Evolutionary conservation across 2,797 vertebrate genomes (phyloP), one percentile per base, ranked within the genome.

Genomic region (Pangasius krempfi): DNA sequence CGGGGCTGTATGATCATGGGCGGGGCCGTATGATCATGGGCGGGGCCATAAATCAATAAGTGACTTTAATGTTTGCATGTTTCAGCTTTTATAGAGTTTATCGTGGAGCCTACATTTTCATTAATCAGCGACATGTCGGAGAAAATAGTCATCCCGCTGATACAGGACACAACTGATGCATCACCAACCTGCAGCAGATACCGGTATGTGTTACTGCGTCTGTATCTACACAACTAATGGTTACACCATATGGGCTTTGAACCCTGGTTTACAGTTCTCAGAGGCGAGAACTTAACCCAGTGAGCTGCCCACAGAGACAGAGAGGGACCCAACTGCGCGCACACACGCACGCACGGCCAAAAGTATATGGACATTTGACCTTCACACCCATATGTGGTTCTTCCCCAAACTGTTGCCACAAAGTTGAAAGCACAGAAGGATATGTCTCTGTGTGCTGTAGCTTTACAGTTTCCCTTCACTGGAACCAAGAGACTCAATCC

Each of bases 11-110:
- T 22, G 1, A 44, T 44, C 1, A 40, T 16, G 66, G 70, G 33
- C 18, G 18, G 33, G 20, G 3, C 18, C 40, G 18, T 37, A 8
- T 37, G 37, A 44, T 44, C 2, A 40, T 16, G 66, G 70, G 33
- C 18, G 18, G 33, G 20, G 3, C 18, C 40, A 7, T 75, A 56
- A 56, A 79, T 54, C 8, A 30, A 56, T 20, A 20, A 20, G 30
- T 33, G 18, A 80, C 52, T 80, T 3, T 4, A 5, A 78, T 60
- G 3, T 81, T 81, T 50, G 40, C 22, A 4, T 52, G n/a, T 68
- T 84, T 9, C 93, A 99, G 98, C 98, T 16, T 99, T 99, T 92
- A 98, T 99, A 0, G 98, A 99, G 90, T 98, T 98, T 92, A 99
- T 99, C 7, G 97, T 99, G 93, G 97, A 98, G 86, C 98, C 98